These are phyloP conservation scores for Euleptes europaea DNA, from an alignment of 2,113 vertebrate genomes.

Conservation along the genomic window DNA sequence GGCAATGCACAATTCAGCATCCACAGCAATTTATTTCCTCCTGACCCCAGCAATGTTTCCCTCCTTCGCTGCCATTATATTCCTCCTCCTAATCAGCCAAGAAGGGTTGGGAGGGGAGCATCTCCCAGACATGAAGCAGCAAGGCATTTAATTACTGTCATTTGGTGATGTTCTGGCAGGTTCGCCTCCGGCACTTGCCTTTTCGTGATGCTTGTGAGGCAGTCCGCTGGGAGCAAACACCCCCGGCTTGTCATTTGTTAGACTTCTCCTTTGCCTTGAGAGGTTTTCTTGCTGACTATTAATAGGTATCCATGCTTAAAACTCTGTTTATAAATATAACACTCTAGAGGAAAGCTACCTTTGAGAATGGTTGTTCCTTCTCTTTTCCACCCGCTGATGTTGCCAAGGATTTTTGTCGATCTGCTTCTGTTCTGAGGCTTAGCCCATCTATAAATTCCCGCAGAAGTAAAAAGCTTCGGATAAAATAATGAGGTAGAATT, in stretches of 20 bases:
- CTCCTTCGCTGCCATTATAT: conserved; percentile 52
- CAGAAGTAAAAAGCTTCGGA: too few relatives aligned
- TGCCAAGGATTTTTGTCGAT: not conserved
- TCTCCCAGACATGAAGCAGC: conserved; percentile 31
- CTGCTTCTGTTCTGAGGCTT: too few relatives aligned
- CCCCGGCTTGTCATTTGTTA: conserved; percentile 45
- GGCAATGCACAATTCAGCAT: conserved; percentile 25
- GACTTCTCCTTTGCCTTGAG: not conserved
- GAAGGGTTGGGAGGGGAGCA: conserved; percentile 49
- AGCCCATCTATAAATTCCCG: too few relatives aligned
- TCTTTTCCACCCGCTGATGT: not conserved
- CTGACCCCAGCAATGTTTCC: conserved; percentile 21
- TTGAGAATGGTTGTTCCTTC: not conserved
- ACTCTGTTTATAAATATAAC: not conserved
- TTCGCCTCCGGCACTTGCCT: conserved; percentile 44
- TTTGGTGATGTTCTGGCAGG: conserved; percentile 43
- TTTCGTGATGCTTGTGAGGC: conserved; percentile 31
- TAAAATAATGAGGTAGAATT: too few relatives aligned
- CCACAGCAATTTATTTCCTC: conserved; percentile 1
- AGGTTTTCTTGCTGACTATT: conserved; percentile 6
- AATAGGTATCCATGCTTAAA: not conserved
- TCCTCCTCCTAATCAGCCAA: conserved; percentile 58
- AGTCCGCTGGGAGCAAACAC: conserved; percentile 19
- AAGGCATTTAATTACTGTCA: conserved; percentile 63
- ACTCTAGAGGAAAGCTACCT: not conserved